These are phyloP conservation scores for Perodicticus potto DNA, from an alignment of 2,797 vertebrate species.

Conservation along the genomic window DNA sequence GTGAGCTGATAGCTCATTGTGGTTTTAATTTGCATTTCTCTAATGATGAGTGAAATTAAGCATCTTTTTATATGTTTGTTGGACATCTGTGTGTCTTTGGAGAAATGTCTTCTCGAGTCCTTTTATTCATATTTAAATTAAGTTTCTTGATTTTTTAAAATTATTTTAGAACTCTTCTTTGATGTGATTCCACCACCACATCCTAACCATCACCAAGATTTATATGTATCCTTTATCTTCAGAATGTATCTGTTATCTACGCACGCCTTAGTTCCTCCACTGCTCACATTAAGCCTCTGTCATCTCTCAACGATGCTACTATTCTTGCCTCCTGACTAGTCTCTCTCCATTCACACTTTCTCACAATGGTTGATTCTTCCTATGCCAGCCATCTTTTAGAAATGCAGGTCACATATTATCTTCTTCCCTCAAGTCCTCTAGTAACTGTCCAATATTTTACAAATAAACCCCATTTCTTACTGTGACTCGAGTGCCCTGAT, in stretches of 20 bases:
- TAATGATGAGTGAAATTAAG: neutral
- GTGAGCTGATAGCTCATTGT: neutral
- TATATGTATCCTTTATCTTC: neutral
- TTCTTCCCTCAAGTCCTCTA: neutral
- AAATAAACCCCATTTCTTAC: neutral
- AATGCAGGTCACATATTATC: neutral
- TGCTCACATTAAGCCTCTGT: neutral
- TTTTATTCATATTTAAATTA: neutral
- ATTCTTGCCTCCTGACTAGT: neutral
- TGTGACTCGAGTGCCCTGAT: neutral
- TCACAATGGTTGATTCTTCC: neutral
- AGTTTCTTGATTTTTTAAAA: neutral
- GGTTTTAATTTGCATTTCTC: neutral
- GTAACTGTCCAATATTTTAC: neutral
- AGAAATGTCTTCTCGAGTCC: neutral
- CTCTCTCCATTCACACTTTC: neutral
- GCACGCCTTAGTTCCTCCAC: neutral
- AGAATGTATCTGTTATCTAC: neutral
- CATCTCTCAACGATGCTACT: neutral
- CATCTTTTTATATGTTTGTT: neutral
- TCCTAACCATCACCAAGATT: neutral
- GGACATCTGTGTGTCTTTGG: neutral
- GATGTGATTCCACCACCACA: neutral
- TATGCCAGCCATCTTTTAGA: neutral
- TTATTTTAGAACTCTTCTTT: neutral